Evolutionary conservation across 1,140 invertebrate genomes (phyloP), one percentile per base, ranked within the genome.

Genomic region (Reticulitermes speratus): DNA sequence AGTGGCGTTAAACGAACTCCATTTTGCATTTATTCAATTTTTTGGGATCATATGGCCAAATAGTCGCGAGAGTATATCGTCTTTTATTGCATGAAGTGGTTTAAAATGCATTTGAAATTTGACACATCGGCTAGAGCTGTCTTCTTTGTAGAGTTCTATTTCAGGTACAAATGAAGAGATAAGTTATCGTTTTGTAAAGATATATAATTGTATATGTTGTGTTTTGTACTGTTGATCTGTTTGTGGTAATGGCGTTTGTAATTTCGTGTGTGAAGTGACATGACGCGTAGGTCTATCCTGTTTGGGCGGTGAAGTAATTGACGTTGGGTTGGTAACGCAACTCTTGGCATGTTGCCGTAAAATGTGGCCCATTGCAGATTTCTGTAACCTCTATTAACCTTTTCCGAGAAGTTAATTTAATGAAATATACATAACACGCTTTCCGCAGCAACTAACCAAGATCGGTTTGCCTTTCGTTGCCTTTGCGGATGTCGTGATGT

Each of bases 351-450:
- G 65, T 30, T 75, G 65, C 65, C 65, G 6, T n/a, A 9, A 75
- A 75, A 30, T 75, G 65, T 75, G 25, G 65, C n/a, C n/a, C n/a
- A 75, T 75, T 75, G 65, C 65, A 75, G 65, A 75, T 75, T 75
- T 75, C 7, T 14, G 25, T 75, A 30, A 75, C 65, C 65, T 8
- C 7, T 75, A 75, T 75, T 75, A 75, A 75, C 65, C 65, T 75
- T 75, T 75, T 75, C 65, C 16, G 25, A 75, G 65, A 75, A 75
- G 65, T 75, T 30, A 75, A 75, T 75, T 75, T 25, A 30, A 30
- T 75, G 65, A 75, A 75, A 30, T 75, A 75, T 75, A 30, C 65
- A 8, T n/a, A 75, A 30, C n/a, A 75, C 65, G 65, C n/a, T 30
- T 75, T n/a, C 25, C 9, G n/a, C 25, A 30, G n/a, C 65, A 75